Evolutionary conservation across 2,797 vertebrate species (phyloP), one percentile per base, ranked within the genome.

Genomic region (Spea hammondii): DNA sequence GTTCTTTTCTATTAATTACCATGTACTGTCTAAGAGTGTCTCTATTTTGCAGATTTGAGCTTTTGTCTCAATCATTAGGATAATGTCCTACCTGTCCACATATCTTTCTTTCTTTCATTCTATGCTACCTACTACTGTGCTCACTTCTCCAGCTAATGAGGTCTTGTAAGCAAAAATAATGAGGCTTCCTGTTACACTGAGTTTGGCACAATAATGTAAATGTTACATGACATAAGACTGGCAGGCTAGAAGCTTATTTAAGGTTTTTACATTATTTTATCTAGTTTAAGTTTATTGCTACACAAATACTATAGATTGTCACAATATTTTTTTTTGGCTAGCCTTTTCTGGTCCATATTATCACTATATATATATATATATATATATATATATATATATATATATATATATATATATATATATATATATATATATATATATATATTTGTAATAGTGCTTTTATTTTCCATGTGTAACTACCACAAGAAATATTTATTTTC

Each of bases 141-240:
- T 77, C 69, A 73, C 64, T 77, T 81, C 70, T 82, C 7, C 62
- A 64, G 14, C 74, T 82, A 82, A 82, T 82, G 79, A 82, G 79
- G 70, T 77, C 74, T 72, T 72, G 74, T 82, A 73, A 77, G 79
- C 74, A 82, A 82, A 82, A 82, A 82, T 82, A 77, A 82, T 77
- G 79, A 82, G 79, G 64, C 55, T 68, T 82, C 74, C 74, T 73
- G 69, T 77, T 77, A 82, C 49, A 73, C 54, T 73, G 64, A 48
- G 54, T 82, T 82, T 82, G 67, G 64, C 44, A 69, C 64, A 17
- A 53, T 81, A 77, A 77, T 77, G 70, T 82, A 77, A 77, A 82
- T 77, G 74, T 77, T 72, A 82, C 79, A 73, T 69, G 79, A 57
- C 74, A 77, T 64, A 46, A 69, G 70, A 82, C 74, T 82, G 79